Evolutionary conservation across 1,140 invertebrate genomes (phyloP).

Genomic region (Cydia fagiglandana): DNA sequence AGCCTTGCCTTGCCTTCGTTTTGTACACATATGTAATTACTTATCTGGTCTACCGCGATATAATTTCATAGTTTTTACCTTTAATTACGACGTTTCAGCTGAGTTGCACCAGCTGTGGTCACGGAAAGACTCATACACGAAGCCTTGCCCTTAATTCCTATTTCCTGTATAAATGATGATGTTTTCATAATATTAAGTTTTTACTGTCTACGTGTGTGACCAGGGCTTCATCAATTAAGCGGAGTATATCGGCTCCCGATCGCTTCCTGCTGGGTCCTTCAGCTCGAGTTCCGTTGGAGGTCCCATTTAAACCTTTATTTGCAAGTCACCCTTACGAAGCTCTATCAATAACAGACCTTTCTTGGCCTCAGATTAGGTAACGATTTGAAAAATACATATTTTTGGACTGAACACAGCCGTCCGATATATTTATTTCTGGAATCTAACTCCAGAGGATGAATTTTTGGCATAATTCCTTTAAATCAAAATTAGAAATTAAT

Average conservation of each 20-base stretch:
- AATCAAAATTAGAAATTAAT: no score
- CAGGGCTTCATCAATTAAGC: constrained; percentile 26
- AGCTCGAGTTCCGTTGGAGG: not conserved
- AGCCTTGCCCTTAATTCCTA: not conserved
- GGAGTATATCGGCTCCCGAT: not conserved
- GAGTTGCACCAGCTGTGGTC: no score
- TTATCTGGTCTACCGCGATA: no score
- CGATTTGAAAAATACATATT: not conserved
- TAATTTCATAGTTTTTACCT: no score
- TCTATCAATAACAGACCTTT: not conserved
- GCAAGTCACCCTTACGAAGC: not conserved
- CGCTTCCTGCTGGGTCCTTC: constrained; percentile 1
- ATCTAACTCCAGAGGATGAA: not conserved
- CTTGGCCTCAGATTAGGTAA: not conserved
- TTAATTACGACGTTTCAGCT: no score
- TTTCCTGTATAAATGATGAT: constrained; percentile 8
- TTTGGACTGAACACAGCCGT: no score
- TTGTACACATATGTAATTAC: no score
- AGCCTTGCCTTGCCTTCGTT: no score
- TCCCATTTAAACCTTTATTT: not conserved
- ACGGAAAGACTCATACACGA: no score
- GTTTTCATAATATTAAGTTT: constrained; percentile 20
- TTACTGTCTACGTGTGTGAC: constrained; percentile 17
- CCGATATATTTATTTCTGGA: no score
- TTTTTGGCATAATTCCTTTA: no score